Conservation (phyloP, 64 coral and sea anemone species). For the Pocillopora damicornis region DNA sequence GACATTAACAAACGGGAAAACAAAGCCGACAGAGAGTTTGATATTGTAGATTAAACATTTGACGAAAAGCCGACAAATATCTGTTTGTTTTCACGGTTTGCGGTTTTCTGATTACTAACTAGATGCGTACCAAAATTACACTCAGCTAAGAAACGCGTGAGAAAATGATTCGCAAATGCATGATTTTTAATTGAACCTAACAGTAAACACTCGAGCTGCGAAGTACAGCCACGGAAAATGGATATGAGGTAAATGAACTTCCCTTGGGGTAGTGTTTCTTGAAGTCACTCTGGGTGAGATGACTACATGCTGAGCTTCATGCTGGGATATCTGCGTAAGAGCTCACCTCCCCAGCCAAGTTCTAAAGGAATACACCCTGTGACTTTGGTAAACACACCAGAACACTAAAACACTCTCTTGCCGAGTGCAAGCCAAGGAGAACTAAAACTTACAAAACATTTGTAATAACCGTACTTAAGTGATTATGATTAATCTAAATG, state of each 20-base stretch:
- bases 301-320: background rate
- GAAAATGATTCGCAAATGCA: background rate
- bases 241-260: background rate
- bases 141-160: no score
- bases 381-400: slow-evolving; percentile 15
- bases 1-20: slow-evolving; percentile 19
- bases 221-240: background rate
- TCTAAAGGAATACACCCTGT: background rate
- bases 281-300: background rate
- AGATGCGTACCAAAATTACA: background rate
- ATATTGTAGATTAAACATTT: background rate
- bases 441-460: background rate
- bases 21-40: background rate
- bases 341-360: background rate
- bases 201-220: background rate
- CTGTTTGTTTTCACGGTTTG: slow-evolving; percentile 23
- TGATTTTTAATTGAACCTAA: background rate
- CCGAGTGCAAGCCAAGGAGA: background rate
- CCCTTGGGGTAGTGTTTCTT: slow-evolving; percentile 2
- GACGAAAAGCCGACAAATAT: slow-evolving; percentile 18
- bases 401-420: background rate
- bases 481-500: slow-evolving; percentile 22
- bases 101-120: background rate
- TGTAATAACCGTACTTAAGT: slow-evolving; percentile 23
- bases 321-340: background rate